Base-by-base conservation (phyloP, 2,113 vertebrate species). In the Odobenus rosmarus region DNA sequence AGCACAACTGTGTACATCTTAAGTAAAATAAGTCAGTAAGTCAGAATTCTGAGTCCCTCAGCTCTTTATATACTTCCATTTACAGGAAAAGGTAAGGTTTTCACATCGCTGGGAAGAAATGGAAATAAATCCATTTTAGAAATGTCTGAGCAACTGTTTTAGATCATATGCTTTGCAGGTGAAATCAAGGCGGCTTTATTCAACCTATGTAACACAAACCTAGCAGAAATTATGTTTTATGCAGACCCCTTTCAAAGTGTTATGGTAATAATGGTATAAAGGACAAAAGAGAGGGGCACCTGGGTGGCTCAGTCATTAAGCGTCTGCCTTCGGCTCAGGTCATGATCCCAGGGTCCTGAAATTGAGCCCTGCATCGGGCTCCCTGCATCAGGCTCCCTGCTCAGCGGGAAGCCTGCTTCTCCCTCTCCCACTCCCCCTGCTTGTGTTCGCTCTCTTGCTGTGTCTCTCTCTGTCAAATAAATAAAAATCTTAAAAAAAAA, bases 61-160 rank as follows among this genome's bases (percentile, higher is more conserved):
- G 21, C 19, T 88, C 64, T 88, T 93, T 72, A 83, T 42, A 59
- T 92, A 93, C 11, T 85, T 95, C 21, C 49, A 62, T 74, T 97
- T 97, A 97, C n/a, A 84, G 57, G 83, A 89, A 95, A 93, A 90
- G 36, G 79, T 46, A 61, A 5, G 88, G 10, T 89, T 96, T 92
- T 72, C 72, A 83, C 39, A 39, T 51, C 14, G 67, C 21, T 95
- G 31, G 81, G 12, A 93, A 31, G 42, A 71, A 92, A 93, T 33
- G 36, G 62, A 96, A 96, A 90, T 55, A 88, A 92, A 85, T 92
- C 31, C 14, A 89, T 81, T 88, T 74, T 71, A 64, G 26, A 79
- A 96, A 62, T 61, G 21, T 87, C 69, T 89, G 53, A 88, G 42
- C 62, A 91, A 90, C 42, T 49, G 67, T 62, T 96, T 95, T 86